Percentiles rank a stretch among this genome's conserved stretches.
Conservation (phyloP, 2,113 vertebrate species). For the Ailuropoda melanoleuca region DNA sequence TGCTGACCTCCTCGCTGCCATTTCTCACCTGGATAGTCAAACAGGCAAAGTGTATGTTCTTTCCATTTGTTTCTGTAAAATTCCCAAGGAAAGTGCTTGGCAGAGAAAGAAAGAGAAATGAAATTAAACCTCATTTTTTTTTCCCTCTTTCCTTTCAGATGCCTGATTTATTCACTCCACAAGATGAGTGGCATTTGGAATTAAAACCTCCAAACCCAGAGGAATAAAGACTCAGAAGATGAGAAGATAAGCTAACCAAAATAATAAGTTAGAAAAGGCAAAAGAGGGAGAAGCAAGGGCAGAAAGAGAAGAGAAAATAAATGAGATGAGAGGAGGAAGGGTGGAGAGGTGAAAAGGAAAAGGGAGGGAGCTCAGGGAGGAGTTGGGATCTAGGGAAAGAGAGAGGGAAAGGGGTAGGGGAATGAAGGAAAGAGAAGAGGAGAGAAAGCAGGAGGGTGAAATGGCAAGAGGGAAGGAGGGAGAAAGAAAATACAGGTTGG, state of each 20-base stretch:
- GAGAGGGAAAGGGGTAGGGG: accelerated
- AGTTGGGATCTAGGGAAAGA: not conserved
- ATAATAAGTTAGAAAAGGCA: not conserved
- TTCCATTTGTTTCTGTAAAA: slow-evolving; percentile 40
- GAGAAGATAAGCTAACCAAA: slow-evolving; percentile 33
- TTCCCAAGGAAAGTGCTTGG: not conserved
- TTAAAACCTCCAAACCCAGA: slow-evolving; percentile 59
- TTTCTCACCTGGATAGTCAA: not conserved
- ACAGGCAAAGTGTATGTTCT: not conserved
- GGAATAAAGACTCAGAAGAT: slow-evolving; percentile 34
- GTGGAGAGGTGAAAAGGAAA: not conserved
- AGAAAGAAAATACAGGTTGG: not conserved
- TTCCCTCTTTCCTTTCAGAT: slow-evolving; percentile 11
- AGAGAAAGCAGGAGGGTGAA: not conserved
- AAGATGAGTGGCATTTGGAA: slow-evolving; percentile 46
- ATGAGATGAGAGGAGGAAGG: not conserved
- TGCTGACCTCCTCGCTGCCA: not conserved
- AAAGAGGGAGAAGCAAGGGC: not conserved
- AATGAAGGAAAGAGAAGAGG: not conserved
- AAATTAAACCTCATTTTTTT: slow-evolving; percentile 60
- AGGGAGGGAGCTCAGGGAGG: not conserved
- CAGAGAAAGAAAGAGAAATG: not conserved
- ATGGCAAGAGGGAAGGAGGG: not conserved
- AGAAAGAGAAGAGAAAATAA: not conserved
- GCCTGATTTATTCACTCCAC: slow-evolving; percentile 41